Evolutionary conservation across 2,113 vertebrate species (phyloP), one percentile per base, ranked within the genome.

Genomic region (Crypturellus undulatus): DNA sequence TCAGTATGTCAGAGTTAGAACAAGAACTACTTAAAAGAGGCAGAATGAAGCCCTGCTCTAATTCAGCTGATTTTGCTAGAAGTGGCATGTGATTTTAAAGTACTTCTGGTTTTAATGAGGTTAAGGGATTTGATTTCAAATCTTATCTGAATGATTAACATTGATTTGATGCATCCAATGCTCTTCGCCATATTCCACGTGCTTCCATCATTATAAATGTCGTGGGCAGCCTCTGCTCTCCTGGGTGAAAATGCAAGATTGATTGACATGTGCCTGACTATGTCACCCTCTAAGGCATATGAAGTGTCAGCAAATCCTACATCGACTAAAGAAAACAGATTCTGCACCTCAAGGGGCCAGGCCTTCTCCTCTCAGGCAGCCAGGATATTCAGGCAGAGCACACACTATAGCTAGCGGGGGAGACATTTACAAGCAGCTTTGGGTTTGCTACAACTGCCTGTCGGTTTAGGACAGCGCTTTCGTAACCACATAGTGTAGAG

Each of bases 1-100:
- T 96, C 43, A 72, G 81, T 24, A 5, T 79, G 73, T 94, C 78
- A 89, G 62, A 93, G 73, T 84, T 81, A 87, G 78, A 96, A 94
- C 72, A 93, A 92, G 81, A 93, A 77, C 92, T 89, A 87, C 91
- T 93, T 89, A 84, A 94, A 94, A 93, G 70, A 93, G 54, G 70
- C 67, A 87, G 70, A 94, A 95, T 63, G 54, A 93, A 97, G 87
- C 19, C 75, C 17, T 63, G 30, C 45, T 51, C n/a, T 63, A 63
- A 78, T 67, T 91, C 94, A 9, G 21, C 67, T 89, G 63, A 88
- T 81, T 89, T 51, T 84, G 40, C 88, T 94, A 26, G 69, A 94
- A 94, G 40, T 54, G 67, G 52, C 43, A 13, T n/a, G 65, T 36
- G 77, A 86, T 86, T 88, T 88, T 79, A 79, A 92, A 96, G 49